Evolutionary conservation across 2,113 vertebrate genomes (phyloP).

Genomic region (Onychostruthus taczanowskii): DNA sequence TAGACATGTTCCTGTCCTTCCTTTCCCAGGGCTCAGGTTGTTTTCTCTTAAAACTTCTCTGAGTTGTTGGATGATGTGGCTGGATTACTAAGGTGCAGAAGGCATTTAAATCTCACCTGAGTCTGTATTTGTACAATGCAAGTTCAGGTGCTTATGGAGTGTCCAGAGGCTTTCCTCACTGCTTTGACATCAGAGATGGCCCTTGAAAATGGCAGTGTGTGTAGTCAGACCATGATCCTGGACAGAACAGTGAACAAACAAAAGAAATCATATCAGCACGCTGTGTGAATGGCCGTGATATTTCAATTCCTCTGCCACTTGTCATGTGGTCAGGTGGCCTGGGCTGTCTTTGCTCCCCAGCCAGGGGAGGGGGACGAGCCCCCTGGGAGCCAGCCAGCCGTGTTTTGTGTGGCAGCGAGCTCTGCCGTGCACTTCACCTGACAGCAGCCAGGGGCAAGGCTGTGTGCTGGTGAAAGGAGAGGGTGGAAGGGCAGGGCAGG

Average conservation of each 20-base stretch:
- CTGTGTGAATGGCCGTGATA: not conserved
- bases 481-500: not conserved
- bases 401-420: not conserved
- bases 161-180: not conserved
- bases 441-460: not conserved
- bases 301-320: not conserved
- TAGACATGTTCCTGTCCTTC: not conserved
- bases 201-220: not conserved
- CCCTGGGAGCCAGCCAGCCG: not conserved
- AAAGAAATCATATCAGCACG: not conserved
- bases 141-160: not conserved
- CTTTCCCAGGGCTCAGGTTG: not conserved
- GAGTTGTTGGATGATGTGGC: not conserved
- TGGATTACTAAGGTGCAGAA: not conserved
- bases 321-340: not conserved
- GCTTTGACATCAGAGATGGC: not conserved
- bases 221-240: not conserved
- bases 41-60: not conserved
- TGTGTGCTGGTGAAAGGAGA: not conserved
- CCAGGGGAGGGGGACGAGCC: not conserved
- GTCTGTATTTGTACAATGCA: not conserved
- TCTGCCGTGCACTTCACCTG: not conserved
- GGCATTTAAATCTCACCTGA: not conserved
- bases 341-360: accelerated
- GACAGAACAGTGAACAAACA: not conserved